Conservation (phyloP, 2,797 vertebrate species). For the Pangasius larnaudii region DNA sequence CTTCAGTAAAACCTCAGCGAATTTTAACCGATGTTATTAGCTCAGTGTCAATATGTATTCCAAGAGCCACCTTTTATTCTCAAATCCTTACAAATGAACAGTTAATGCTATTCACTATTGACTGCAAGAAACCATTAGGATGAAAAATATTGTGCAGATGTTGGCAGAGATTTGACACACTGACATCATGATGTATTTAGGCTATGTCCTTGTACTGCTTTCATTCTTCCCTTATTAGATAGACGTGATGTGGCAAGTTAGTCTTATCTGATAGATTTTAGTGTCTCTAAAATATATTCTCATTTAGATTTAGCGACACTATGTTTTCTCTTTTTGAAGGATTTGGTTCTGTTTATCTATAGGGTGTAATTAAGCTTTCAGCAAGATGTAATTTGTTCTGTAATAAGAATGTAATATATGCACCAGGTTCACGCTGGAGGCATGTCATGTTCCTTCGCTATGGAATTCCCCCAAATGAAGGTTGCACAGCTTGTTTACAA, state of each 20-base stretch:
- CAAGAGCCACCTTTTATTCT: constrained; percentile 14
- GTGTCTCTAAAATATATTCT: neutral
- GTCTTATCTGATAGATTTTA: neutral
- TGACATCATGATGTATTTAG: constrained; percentile 28
- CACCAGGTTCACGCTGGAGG: neutral
- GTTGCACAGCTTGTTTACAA: constrained; percentile 13
- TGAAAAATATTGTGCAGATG: constrained; percentile 1
- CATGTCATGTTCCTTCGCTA: constrained; percentile 8
- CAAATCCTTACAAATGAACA: constrained; percentile 20
- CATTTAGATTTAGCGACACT: neutral
- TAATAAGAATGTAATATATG: constrained; percentile 33
- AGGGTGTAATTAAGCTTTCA: constrained; percentile 10
- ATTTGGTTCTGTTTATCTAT: constrained; percentile 12
- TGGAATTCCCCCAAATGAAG: constrained; percentile 46
- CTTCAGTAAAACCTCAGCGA: neutral
- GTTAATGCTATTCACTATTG: constrained; percentile 17
- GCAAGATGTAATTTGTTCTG: constrained; percentile 21
- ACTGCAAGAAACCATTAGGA: constrained; percentile 13
- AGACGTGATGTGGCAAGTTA: constrained; percentile 15
- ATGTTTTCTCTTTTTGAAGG: neutral
- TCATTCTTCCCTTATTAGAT: constrained; percentile 19
- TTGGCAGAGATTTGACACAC: constrained; percentile 26
- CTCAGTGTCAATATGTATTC: constrained; percentile 9
- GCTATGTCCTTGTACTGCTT: neutral
- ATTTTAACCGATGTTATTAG: neutral